These are phyloP conservation scores for Phaedon cochleariae DNA, from an alignment of 2,888 invertebrate species.

Conservation along the genomic window DNA sequence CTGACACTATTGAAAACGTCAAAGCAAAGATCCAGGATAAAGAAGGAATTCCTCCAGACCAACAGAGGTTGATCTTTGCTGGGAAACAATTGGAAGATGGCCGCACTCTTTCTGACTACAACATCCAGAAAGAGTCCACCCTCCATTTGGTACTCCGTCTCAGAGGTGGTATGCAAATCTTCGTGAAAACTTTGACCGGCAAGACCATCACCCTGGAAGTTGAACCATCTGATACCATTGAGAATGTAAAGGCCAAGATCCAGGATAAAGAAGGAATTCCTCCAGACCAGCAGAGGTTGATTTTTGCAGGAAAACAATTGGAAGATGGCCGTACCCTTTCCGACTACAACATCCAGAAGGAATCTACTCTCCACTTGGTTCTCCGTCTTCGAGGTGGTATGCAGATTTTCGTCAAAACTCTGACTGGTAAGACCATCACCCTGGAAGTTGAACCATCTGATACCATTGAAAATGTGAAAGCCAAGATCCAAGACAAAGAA, in stretches of 20 bases:
- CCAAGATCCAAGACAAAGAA: conserved; percentile 79
- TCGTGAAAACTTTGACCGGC: conserved; percentile 66
- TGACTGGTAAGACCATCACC: conserved; percentile 67
- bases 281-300: conserved; percentile 80
- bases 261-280: conserved; percentile 84
- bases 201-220: conserved; percentile 68
- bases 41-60: conserved; percentile 68
- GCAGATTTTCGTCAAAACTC: conserved; percentile 70
- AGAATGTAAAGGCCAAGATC: conserved; percentile 68
- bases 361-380: conserved; percentile 67
- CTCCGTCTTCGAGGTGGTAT: conserved; percentile 73
- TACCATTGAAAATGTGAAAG: conserved; percentile 9
- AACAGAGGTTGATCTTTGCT: conserved; percentile 71
- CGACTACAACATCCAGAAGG: conserved; percentile 55
- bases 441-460: conserved; percentile 8
- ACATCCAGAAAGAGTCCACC: conserved; percentile 71
- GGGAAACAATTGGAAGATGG: conserved; percentile 78
- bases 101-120: conserved; percentile 72
- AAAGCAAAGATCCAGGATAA: conserved; percentile 70
- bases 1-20: conserved; percentile 72
- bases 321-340: conserved; percentile 13
- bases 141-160: conserved; percentile 69
- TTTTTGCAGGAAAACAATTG: conserved; percentile 76
- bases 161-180: conserved; percentile 71
- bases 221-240: conserved; percentile 69